These are phyloP conservation scores for Oscheius sp. DNA, from an alignment of 1,140 invertebrate species.

Conservation along the genomic window DNA sequence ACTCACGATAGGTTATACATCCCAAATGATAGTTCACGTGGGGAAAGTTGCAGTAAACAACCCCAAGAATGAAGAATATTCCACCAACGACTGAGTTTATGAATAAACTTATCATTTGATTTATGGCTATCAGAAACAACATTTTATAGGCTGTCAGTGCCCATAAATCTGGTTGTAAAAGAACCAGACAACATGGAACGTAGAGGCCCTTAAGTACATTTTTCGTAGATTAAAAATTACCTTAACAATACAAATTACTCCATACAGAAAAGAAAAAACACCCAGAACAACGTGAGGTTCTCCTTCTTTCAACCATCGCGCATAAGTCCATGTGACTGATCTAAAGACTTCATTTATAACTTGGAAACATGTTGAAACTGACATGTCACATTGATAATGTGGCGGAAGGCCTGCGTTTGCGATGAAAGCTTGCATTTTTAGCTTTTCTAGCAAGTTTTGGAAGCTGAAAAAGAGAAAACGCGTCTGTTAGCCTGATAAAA, in stretches of 20 bases:
- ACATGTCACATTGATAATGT: no score
- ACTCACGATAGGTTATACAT: background rate
- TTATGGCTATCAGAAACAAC: background rate
- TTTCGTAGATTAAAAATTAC: no score
- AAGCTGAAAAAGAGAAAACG: no score
- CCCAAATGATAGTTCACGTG: background rate
- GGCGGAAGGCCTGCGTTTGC: background rate
- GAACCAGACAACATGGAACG: background rate
- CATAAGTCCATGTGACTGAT: background rate
- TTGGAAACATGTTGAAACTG: no score
- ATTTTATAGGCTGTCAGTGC: background rate
- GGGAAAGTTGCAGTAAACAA: background rate
- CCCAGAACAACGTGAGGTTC: background rate
- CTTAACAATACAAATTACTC: background rate
- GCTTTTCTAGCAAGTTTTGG: no score
- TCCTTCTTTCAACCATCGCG: background rate
- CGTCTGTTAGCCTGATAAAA: no score
- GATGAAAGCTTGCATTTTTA: no score
- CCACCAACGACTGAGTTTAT: background rate
- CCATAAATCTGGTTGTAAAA: background rate
- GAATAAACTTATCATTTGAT: background rate
- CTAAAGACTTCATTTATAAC: background rate
- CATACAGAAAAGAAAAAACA: background rate
- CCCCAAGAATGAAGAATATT: conserved; percentile 1
- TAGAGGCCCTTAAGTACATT: background rate